Percentiles rank a stretch among this genome's conserved stretches.
Evolutionary conservation across 2,888 invertebrate genomes (phyloP).

Genomic region (Horisme vitalbata): DNA sequence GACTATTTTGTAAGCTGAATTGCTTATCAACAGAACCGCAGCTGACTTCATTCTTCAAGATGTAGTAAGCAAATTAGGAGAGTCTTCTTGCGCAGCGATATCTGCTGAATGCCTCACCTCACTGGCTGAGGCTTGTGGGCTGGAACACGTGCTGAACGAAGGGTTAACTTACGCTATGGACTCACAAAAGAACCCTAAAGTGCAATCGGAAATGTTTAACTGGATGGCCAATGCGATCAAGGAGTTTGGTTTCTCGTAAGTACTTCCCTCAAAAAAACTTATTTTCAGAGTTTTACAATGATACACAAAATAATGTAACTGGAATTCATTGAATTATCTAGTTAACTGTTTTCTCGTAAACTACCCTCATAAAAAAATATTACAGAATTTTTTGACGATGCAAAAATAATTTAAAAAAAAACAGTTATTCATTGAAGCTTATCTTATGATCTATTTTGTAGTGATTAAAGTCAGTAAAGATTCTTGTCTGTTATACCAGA

Average conservation of each 20-base stretch:
- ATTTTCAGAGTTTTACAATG: too few relatives aligned
- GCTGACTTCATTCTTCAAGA: slow-evolving; percentile 90
- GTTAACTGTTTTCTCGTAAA: slow-evolving; percentile 91
- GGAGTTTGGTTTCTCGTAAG: slow-evolving; percentile 94
- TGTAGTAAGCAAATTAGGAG: slow-evolving; percentile 92
- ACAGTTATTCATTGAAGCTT: too few relatives aligned
- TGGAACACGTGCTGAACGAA: slow-evolving; percentile 89
- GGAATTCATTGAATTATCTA: too few relatives aligned
- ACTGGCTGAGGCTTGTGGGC: slow-evolving; percentile 89
- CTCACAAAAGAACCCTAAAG: slow-evolving; percentile 94
- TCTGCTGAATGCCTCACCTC: slow-evolving; percentile 88
- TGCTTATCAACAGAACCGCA: slow-evolving; percentile 87
- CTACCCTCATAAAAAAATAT: background rate
- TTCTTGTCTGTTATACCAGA: too few relatives aligned
- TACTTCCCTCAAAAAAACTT: slow-evolving; percentile 32
- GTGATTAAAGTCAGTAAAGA: too few relatives aligned
- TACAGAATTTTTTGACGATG: too few relatives aligned
- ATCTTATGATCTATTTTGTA: too few relatives aligned
- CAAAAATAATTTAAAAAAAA: too few relatives aligned
- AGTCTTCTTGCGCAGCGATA: slow-evolving; percentile 89
- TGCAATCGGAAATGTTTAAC: slow-evolving; percentile 91
- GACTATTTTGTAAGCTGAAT: too few relatives aligned
- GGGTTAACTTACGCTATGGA: slow-evolving; percentile 90
- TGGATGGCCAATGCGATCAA: slow-evolving; percentile 91
- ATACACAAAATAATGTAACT: too few relatives aligned